Evolutionary conservation across 2,797 vertebrate species (phyloP), one percentile per base, ranked within the genome.

Genomic region (Arrhamphus sclerolepis): DNA sequence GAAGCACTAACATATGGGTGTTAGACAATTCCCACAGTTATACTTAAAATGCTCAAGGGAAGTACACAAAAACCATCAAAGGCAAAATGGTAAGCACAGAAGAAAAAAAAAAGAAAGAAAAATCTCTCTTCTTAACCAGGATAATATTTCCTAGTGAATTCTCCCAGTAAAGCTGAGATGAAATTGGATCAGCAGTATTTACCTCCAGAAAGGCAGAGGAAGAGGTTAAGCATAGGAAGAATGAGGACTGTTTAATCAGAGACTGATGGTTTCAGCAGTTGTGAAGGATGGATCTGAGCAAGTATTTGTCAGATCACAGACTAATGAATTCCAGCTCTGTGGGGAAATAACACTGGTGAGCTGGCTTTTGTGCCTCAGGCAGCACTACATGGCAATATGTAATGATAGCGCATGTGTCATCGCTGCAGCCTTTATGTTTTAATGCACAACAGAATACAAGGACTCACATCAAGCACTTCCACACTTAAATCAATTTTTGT

Each of bases 271-370:
- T 69, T 77, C 52, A 53, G 46, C 28, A 55, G 51, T 75, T 49
- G 59, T 43, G 52, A 56, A 69, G 49, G 60, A 56, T 62, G 46
- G 50, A 75, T 68, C 51, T 43, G 44, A 47, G 46, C 46, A 41
- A 59, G 62, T 34, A 58, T 78, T 73, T 70, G 74, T 78, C 63
- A 75, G 62, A 75, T 78, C 51, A 57, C 42, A 50, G 61, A 58
- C 60, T 83, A 75, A 79, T 84, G 65, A 84, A 82, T 88, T 66
- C 60, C 11, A 34, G 55, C 62, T 84, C 82, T 66, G 38, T 74
- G 48, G 79, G 83, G 83, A 86, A 85, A 86, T 84, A 80, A 84
- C 59, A 61, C 40, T 28, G 31, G 61, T 64, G 66, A 77, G 56
- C 77, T 74, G 75, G 49, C 66, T 77, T 64, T 41, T 51, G 63